Base-by-base conservation (phyloP, 2,113 vertebrate species). In the Triplophysa tibetana region DNA sequence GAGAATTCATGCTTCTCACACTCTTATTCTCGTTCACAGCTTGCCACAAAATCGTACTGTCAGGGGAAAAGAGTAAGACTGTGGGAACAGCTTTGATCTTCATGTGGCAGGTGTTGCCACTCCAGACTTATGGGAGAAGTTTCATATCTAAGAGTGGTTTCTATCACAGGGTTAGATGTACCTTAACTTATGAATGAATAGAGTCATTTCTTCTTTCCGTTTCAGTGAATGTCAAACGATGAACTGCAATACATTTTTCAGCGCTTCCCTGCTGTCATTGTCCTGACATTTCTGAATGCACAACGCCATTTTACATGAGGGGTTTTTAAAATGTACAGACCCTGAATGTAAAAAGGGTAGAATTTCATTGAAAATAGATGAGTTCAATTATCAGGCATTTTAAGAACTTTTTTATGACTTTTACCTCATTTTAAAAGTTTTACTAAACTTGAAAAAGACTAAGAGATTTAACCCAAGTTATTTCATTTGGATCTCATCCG, bases 1-100 rank as follows among this genome's bases (percentile, higher is more conserved):
- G 24, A 11, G 45, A 67, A 45, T 64, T 23, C 70, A 81, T 48
- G 65, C 50, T 62, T 75, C 58, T 75, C 58, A 24, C 56, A 62
- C 41, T 62, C 61, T 75, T 75, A 75, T 75, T 62, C 58, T 78
- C 81, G 33, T 83, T 74, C 52, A 78, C 78, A 60, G 70, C 65
- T 72, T 29, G 77, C 74, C 62, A n/a, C 68, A 14, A 75, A 54
- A 56, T 75, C 19, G 61, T 33, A 54, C 79, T 62, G 52, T 77
- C 61, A 68, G 19, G 82, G 43, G 23, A 67, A 17, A 64, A 43
- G 29, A 64, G 48, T 21, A 70, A 63, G 66, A 43, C 64, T 45
- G 38, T 38, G 70, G 43, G 60, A 50, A 52, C 41, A n/a, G 58
- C 62, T 73, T 45, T 70, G 64, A 50, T 72, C 58, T 76, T 81